phyloP scores from a whole-genome alignment of 1,140 invertebrate species.

The Reticulitermes speratus region DNA sequence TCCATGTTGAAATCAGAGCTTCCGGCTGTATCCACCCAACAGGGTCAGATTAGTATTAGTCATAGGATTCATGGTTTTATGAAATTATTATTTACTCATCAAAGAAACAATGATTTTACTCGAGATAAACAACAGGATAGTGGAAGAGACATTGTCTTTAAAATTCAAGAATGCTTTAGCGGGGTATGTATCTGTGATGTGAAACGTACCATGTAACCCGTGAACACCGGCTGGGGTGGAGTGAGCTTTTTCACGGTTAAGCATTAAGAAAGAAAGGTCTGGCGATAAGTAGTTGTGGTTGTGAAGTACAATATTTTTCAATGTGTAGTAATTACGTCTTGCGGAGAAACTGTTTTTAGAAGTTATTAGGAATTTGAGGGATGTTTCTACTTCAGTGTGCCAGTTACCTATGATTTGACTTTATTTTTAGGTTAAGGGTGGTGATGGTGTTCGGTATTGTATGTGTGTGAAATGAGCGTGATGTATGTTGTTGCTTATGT shows the following conservation, averaged over 20 bases:
- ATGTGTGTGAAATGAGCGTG: too few species aligned
- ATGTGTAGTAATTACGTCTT: not conserved
- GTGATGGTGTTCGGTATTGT: too few species aligned
- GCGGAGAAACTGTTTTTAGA: too few species aligned
- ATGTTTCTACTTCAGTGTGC: too few species aligned
- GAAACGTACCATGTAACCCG: not conserved
- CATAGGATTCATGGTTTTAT: slow-evolving; percentile 33
- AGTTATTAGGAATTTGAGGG: too few species aligned
- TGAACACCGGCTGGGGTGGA: slow-evolving; percentile 1
- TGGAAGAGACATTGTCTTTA: slow-evolving; percentile 90
- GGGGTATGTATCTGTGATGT: slow-evolving; percentile 70
- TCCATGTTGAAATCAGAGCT: slow-evolving; percentile 27
- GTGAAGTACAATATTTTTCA: too few species aligned
- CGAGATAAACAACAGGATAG: slow-evolving; percentile 97
- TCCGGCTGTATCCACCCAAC: slow-evolving; percentile 33
- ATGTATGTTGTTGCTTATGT: slow-evolving; percentile 37
- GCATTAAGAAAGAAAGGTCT: not conserved
- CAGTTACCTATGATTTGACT: too few species aligned
- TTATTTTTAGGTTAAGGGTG: too few species aligned
- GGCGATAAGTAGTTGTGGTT: too few species aligned
- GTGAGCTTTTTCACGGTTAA: not conserved
- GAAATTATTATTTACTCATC: slow-evolving; percentile 22
- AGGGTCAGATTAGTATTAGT: slow-evolving; percentile 26
- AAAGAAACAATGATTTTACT: slow-evolving; percentile 85
- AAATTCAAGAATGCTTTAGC: slow-evolving; percentile 94